Evolutionary conservation across 1,140 invertebrate species (phyloP).

Genomic region (Acromyrmex echinatior): DNA sequence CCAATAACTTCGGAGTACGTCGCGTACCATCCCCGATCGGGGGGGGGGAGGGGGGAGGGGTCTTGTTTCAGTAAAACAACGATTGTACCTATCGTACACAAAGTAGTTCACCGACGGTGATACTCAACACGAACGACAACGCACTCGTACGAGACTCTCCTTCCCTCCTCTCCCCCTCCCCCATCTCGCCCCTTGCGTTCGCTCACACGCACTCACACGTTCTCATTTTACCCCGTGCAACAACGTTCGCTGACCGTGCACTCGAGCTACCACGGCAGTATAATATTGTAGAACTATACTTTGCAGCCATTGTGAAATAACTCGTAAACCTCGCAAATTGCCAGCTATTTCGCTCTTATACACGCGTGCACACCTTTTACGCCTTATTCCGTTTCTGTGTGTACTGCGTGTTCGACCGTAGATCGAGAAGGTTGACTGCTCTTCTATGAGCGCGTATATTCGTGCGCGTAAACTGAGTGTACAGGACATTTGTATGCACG

Average conservation of each 20-base stretch:
- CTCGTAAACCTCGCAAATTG: conserved; percentile 87
- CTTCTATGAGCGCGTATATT: conserved; percentile 22
- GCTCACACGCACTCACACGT: conserved; percentile 1
- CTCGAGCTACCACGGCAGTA: conserved; percentile 74
- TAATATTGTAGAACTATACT: conserved; percentile 85
- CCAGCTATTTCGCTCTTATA: conserved; percentile 85
- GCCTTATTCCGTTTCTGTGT: conserved; percentile 45
- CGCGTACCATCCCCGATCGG: background rate
- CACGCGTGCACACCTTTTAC: conserved; percentile 73
- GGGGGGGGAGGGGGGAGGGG: background rate
- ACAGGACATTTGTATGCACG: background rate
- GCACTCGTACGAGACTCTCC: conserved; percentile 17
- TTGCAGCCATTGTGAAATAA: conserved; percentile 87
- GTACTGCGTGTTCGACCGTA: conserved; percentile 52
- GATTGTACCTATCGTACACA: conserved; percentile 21
- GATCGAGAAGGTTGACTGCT: conserved; percentile 34
- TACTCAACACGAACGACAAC: conserved; percentile 12
- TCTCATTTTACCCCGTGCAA: conserved; percentile 9
- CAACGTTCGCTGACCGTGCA: conserved; percentile 74
- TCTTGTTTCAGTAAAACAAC: conserved; percentile 49
- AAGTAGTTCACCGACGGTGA: conserved; percentile 36
- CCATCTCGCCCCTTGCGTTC: background rate
- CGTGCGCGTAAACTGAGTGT: conserved; percentile 19
- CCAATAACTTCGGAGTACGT: background rate
- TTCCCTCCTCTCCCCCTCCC: background rate